These are phyloP conservation scores for Rotaria socialis DNA, from an alignment of 2,888 invertebrate genomes.

Conservation along the genomic window DNA sequence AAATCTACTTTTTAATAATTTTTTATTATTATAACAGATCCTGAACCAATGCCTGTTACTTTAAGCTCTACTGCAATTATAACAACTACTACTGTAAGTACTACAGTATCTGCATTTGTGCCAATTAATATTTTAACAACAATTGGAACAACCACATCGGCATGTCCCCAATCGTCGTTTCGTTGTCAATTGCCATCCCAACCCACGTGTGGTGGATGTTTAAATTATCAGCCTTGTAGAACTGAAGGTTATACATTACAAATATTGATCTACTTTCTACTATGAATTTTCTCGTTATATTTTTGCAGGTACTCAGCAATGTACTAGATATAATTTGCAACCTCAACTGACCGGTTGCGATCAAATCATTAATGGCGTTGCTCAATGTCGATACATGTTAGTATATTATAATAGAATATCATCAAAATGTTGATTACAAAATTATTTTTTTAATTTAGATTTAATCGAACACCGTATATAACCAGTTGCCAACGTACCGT, in stretches of 20 bases:
- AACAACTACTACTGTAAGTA: not conserved
- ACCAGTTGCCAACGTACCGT: not conserved
- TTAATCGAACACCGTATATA: not conserved
- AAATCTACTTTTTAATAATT: no score
- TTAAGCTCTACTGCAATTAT: not conserved
- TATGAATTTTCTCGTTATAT: not conserved
- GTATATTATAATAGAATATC: not conserved
- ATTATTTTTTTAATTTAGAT: not conserved
- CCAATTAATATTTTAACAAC: not conserved
- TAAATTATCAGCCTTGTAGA: not conserved
- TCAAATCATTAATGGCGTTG: not conserved
- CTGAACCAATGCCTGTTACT: not conserved
- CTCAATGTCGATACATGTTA: slow-evolving; percentile 27
- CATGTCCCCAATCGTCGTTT: not conserved
- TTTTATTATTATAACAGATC: not conserved
- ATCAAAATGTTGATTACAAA: no score
- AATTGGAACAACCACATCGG: not conserved
- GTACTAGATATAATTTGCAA: not conserved
- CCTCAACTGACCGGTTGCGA: not conserved
- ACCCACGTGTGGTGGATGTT: slow-evolving; percentile 29
- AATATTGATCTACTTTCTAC: not conserved
- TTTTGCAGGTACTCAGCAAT: not conserved
- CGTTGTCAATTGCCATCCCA: not conserved
- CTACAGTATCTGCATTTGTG: no score
- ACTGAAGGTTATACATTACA: not conserved